Conservation (phyloP, 2,888 invertebrate genomes). For the Schrankia costaestrigalis region DNA sequence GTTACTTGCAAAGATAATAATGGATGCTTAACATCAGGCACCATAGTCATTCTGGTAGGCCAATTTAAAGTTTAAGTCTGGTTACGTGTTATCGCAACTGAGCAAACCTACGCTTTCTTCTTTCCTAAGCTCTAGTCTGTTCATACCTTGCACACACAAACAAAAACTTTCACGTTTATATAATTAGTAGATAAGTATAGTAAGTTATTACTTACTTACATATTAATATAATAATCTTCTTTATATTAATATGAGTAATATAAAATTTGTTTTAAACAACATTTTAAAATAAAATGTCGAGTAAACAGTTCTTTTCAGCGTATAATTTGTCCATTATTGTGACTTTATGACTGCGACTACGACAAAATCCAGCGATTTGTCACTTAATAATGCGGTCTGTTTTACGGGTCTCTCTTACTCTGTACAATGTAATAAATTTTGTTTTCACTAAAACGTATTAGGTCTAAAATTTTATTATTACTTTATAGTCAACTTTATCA, state of each 20-base stretch:
- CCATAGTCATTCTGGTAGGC: no score
- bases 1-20: no score
- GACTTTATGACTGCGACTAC: conserved; percentile 58
- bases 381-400: conserved; percentile 65
- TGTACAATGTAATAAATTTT: conserved; percentile 57
- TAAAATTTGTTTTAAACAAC: conserved; percentile 14
- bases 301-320: conserved; percentile 50
- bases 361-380: conserved; percentile 62
- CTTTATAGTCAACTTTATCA: conserved; percentile 62
- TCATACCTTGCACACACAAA: no score
- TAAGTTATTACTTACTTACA: no score
- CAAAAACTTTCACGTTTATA: no score
- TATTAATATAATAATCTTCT: no score
- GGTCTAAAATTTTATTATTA: conserved; percentile 59
- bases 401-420: conserved; percentile 55
- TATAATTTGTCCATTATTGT: conserved; percentile 63
- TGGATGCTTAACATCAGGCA: no score
- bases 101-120: no score
- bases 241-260: not conserved
- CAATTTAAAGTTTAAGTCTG: no score
- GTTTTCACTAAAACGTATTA: conserved; percentile 61
- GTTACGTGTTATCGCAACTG: no score
- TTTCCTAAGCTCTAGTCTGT: no score
- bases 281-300: conserved; percentile 37
- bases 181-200: no score